Base-by-base conservation (phyloP, 92 coral and sea anemone genomes). In the Porites rus region DNA sequence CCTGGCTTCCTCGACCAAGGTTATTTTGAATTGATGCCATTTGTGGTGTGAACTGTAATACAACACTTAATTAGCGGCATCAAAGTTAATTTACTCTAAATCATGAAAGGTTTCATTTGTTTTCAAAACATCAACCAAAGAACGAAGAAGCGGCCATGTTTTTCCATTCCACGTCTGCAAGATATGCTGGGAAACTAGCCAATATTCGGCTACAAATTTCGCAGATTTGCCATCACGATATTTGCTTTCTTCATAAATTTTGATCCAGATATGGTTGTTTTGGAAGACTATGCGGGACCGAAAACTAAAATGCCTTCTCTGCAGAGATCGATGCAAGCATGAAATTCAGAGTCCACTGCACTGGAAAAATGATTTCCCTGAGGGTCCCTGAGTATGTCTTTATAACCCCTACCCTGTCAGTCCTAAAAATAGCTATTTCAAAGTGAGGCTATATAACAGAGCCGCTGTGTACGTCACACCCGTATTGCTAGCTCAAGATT, bases 401-500 rank as follows among this genome's bases (percentile, higher is more conserved):
- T 69, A 31, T 70, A 62, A 62, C 79, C 86, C 74, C 86, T 64
- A 78, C 93, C 89, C 86, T 52, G 96, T 88, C 74, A 90, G 89
- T 51, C 43, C 92, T 87, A 91, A 91, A 95, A 91, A 95, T 97
- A 97, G 93, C 91, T 52, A 19, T 72, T 80, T 69, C 92, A 92
- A 51, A 89, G 85, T 92, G 98, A 94, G 98, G 98, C 96, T 75
- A 67, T 91, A 93, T 90, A 93, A 84, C 70, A 86, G 81, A 63
- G 88, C 92, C 94, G 95, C 74, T 78, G 94, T 93, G 98, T 86
- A 95, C 96, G 87, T 88, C 98, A 94, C 98, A 94, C 98, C 98
- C 95, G 92, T 89, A 68, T 80, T 61, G 87, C 91, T 85, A 85
- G 92, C 87, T 84, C 68, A 69, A 80, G 63, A 54, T 65, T 77